Conservation (phyloP, 2,113 vertebrate species). For the Paramisgurnus dabryanus region DNA sequence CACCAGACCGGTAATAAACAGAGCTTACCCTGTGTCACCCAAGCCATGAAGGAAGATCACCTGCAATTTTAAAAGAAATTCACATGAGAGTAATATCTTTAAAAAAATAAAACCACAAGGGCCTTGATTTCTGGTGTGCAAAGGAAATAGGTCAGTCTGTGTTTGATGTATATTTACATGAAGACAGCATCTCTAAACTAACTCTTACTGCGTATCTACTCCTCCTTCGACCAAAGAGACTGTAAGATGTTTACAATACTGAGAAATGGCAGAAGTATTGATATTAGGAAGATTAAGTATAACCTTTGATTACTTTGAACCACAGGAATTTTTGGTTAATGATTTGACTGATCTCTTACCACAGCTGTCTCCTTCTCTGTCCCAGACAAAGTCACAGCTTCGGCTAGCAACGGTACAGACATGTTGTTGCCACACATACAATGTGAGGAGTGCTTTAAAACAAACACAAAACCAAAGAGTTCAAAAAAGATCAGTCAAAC, state of each 20-base stretch:
- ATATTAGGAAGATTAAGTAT: too few relatives aligned
- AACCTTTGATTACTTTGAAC: not conserved
- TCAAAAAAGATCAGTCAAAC: not conserved
- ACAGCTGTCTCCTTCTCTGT: constrained; percentile 94
- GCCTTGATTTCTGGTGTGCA: not conserved
- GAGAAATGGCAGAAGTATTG: too few relatives aligned
- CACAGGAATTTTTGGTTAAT: not conserved
- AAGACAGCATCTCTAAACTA: not conserved
- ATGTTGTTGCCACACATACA: constrained; percentile 99
- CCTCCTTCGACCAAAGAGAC: not conserved
- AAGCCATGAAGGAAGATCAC: constrained; percentile 98
- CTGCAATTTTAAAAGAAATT: constrained; percentile 67
- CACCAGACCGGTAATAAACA: not conserved
- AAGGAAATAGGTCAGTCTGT: not conserved
- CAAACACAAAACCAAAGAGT: constrained; percentile 2
- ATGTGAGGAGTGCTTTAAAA: constrained; percentile 73
- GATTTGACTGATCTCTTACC: constrained; percentile 75
- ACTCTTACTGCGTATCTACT: not conserved
- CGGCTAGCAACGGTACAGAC: constrained; percentile 97
- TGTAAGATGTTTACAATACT: too few relatives aligned
- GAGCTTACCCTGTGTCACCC: constrained; percentile 92
- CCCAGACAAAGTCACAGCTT: constrained; percentile 94
- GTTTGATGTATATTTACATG: not conserved
- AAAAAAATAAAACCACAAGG: not conserved
- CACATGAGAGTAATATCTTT: not conserved